Evolutionary conservation across 1,140 invertebrate species (phyloP).

Genomic region (Plutomurus gul): DNA sequence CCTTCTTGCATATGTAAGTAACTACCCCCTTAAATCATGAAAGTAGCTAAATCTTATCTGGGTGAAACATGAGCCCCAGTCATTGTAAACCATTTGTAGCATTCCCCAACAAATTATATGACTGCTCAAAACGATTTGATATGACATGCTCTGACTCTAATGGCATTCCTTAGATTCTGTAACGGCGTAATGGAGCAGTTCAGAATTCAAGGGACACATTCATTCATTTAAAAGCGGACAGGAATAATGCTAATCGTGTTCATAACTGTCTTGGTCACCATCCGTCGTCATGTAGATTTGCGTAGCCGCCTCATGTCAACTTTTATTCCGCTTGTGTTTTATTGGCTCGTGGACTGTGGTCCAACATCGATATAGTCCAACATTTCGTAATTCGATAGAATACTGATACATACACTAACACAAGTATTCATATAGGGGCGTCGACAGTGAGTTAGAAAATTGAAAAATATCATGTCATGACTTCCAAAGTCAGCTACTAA

Average conservation of each 20-base stretch:
- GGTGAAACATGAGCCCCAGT: neutral
- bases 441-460: neutral
- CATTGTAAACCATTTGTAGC: conserved; percentile 7
- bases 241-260: neutral
- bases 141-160: conserved; percentile 16
- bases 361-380: no score
- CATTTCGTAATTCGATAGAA: neutral
- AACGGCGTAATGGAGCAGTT: neutral
- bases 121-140: neutral
- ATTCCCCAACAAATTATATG: conserved; percentile 11
- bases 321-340: conserved; percentile 14
- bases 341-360: neutral
- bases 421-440: neutral
- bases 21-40: conserved; percentile 12
- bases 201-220: neutral
- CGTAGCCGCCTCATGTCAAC: conserved; percentile 1
- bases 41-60: neutral
- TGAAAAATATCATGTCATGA: neutral
- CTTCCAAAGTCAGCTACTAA: neutral
- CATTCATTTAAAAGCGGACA: neutral
- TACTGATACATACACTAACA: neutral
- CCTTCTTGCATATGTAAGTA: neutral
- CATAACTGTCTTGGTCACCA: neutral
- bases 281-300: neutral
- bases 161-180: neutral